phyloP scores from a whole-genome alignment of 2,113 vertebrate genomes.

The Corythaixoides concolor region DNA sequence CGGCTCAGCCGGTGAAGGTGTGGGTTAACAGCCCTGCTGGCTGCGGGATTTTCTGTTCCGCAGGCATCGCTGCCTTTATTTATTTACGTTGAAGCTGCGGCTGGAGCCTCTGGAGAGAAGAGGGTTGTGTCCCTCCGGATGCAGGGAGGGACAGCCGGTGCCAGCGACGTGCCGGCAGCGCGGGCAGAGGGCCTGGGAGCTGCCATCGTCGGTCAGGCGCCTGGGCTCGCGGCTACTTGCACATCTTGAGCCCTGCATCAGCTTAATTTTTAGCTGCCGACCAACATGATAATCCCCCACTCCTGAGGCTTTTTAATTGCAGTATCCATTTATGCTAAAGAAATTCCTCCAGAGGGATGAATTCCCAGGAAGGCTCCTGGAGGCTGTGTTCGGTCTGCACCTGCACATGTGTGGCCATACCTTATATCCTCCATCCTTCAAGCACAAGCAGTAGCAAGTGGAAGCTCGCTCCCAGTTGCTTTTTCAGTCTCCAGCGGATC shows the following conservation, averaged over 20 bases:
- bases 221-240: neutral
- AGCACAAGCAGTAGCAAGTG: neutral
- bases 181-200: neutral
- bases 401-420: neutral
- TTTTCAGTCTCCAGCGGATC: neutral
- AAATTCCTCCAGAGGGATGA: neutral
- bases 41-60: neutral
- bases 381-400: neutral
- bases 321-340: neutral
- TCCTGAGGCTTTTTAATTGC: neutral
- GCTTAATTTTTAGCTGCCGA: neutral
- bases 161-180: neutral
- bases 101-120: neutral
- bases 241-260: neutral
- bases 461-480: neutral
- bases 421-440: neutral
- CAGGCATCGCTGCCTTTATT: neutral
- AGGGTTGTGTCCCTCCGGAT: neutral
- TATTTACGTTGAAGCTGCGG: neutral
- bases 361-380: neutral
- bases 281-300: accelerated
- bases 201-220: accelerated
- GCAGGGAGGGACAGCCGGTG: neutral
- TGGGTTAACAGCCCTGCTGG: neutral
- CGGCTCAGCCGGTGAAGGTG: accelerated